phyloP scores from a whole-genome alignment of 2,113 vertebrate species.

The Menidia beryllina region DNA sequence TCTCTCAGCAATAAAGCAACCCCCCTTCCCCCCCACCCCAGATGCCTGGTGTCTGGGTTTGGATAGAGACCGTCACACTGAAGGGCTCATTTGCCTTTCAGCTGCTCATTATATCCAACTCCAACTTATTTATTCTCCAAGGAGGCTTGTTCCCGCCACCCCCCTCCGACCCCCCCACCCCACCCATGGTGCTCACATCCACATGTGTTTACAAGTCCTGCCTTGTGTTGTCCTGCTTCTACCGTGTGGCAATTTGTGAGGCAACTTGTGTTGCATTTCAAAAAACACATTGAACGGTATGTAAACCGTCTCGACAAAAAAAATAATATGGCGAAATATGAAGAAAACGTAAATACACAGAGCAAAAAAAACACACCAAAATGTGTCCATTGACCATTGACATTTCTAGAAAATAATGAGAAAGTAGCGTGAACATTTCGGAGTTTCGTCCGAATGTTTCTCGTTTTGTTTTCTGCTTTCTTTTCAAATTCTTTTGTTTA shows the following conservation, averaged over 20 bases:
- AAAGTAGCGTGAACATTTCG: too few relatives aligned
- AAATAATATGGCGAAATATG: too few relatives aligned
- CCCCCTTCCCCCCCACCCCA: too few relatives aligned
- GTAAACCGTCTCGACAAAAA: too few relatives aligned
- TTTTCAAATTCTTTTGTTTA: too few relatives aligned
- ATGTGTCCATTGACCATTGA: too few relatives aligned
- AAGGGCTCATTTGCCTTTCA: conserved; percentile 77
- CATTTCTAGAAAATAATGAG: too few relatives aligned
- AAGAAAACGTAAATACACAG: too few relatives aligned
- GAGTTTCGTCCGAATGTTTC: too few relatives aligned
- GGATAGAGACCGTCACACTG: conserved; percentile 69
- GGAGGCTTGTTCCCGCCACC: conserved; percentile 17
- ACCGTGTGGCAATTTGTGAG: background rate
- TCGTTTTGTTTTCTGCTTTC: too few relatives aligned
- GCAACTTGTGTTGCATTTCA: background rate
- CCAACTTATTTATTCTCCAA: conserved; percentile 65
- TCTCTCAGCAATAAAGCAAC: conserved; percentile 73
- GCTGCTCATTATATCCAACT: conserved; percentile 71
- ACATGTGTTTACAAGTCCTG: conserved; percentile 29
- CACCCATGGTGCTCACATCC: background rate
- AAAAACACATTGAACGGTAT: too few relatives aligned
- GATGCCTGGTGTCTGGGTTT: conserved; percentile 70
- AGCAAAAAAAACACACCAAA: too few relatives aligned
- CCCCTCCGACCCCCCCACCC: conserved; percentile 8
- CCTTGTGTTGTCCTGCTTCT: conserved; percentile 7